Evolutionary conservation across 2,888 invertebrate genomes (phyloP).

Genomic region (Galerucella calmariensis): DNA sequence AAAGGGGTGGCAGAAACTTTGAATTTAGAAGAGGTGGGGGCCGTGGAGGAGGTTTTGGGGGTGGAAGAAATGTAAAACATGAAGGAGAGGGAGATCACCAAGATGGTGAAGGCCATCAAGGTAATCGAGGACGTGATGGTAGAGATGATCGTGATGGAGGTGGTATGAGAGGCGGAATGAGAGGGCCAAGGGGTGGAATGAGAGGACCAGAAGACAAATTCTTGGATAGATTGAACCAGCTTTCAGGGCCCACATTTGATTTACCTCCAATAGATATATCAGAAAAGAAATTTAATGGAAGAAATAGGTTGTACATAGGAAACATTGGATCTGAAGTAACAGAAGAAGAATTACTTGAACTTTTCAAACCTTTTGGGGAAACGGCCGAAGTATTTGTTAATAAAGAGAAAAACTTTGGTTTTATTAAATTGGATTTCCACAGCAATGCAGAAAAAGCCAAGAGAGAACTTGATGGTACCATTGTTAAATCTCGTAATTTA

Average conservation of each 20-base stretch:
- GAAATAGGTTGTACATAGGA: constrained; percentile 90
- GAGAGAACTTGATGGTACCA: constrained; percentile 89
- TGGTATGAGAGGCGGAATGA: constrained; percentile 58
- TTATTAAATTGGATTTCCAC: constrained; percentile 92
- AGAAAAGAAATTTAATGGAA: constrained; percentile 89
- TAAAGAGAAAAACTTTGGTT: constrained; percentile 96
- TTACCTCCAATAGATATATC: constrained; percentile 77
- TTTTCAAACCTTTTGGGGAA: constrained; percentile 92
- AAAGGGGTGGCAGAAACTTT: constrained; percentile 30
- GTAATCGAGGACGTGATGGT: constrained; percentile 12
- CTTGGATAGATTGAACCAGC: constrained; percentile 57
- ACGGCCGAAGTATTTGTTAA: constrained; percentile 92
- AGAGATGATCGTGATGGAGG: constrained; percentile 29
- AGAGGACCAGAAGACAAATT: constrained; percentile 50
- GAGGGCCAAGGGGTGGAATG: constrained; percentile 39
- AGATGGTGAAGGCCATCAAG: constrained; percentile 14
- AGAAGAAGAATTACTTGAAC: constrained; percentile 86
- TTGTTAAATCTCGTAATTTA: constrained; percentile 84
- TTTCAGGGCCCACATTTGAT: constrained; percentile 80
- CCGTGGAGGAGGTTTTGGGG: constrained; percentile 19
- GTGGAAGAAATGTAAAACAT: constrained; percentile 7
- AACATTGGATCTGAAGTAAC: constrained; percentile 90
- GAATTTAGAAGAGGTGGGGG: constrained; percentile 29
- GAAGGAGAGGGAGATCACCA: constrained; percentile 10
- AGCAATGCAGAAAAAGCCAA: constrained; percentile 95